A percentile compares a stretch with the other conserved stretches of the same genome.
Conservation (phyloP, 2,113 vertebrate species). For the Garra rufa region DNA sequence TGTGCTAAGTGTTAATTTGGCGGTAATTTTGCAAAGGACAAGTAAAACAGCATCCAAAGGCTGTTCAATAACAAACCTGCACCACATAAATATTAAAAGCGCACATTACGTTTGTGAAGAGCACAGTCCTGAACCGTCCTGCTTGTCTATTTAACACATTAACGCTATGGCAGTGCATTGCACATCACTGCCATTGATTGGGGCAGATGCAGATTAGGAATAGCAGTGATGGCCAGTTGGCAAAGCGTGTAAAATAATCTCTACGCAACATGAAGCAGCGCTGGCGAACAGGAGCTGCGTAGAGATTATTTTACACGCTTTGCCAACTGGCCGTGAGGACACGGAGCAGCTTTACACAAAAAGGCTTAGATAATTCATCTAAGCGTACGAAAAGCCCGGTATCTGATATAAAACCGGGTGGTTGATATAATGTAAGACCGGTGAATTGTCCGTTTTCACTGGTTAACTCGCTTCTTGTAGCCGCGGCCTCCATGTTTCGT, state of each 20-base stretch:
- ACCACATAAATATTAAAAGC: background rate
- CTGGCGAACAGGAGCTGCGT: constrained; percentile 17
- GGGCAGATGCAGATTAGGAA: constrained; percentile 16
- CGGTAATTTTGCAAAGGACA: background rate
- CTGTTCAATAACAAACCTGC: background rate
- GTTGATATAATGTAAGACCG: background rate
- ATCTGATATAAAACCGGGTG: background rate
- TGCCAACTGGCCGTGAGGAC: background rate
- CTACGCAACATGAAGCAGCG: constrained; percentile 29
- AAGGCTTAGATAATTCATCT: background rate
- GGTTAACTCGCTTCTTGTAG: background rate
- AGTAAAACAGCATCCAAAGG: background rate
- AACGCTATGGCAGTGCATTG: background rate
- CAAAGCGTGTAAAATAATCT: constrained; percentile 23
- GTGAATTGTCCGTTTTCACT: constrained; percentile 13
- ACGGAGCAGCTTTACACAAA: background rate
- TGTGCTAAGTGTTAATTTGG: background rate
- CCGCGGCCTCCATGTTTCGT: constrained; percentile 64
- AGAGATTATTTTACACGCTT: constrained; percentile 24
- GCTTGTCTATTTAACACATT: background rate
- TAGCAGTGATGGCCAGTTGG: background rate
- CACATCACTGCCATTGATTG: background rate
- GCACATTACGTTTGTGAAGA: background rate
- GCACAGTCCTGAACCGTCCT: background rate
- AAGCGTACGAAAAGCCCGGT: background rate